phyloP scores from a whole-genome alignment of 2,797 vertebrate species.

The Phoebastria nigripes region DNA sequence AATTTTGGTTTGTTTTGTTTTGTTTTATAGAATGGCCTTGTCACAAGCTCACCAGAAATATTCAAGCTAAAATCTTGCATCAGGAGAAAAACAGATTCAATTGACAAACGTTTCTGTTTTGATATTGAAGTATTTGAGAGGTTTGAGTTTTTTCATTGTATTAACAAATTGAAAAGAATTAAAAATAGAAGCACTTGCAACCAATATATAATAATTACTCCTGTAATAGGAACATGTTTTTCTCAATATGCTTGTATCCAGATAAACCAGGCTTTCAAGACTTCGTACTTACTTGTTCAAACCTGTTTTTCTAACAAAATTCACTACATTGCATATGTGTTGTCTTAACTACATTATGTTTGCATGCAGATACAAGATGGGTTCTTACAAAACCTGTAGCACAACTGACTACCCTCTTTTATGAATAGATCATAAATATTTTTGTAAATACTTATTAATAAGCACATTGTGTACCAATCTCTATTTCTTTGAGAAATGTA shows the following conservation, averaged over 20 bases:
- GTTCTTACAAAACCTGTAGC: neutral
- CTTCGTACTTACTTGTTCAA: neutral
- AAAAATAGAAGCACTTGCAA: neutral
- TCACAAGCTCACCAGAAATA: constrained; percentile 87
- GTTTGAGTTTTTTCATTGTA: constrained; percentile 71
- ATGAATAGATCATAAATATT: neutral
- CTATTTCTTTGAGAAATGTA: neutral
- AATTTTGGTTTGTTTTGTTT: neutral
- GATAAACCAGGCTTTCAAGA: neutral
- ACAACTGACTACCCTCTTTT: neutral
- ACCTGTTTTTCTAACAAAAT: neutral
- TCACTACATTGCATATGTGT: neutral
- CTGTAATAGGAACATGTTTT: neutral
- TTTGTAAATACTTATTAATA: neutral
- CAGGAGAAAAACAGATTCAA: constrained; percentile 94
- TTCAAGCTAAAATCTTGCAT: constrained; percentile 94
- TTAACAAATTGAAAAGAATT: neutral
- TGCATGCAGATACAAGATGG: neutral
- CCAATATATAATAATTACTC: neutral
- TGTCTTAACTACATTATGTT: neutral
- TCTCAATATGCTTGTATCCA: neutral
- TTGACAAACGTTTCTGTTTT: constrained; percentile 98
- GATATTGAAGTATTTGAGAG: constrained; percentile 98
- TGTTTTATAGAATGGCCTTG: constrained; percentile 85
- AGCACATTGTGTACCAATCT: neutral